Evolutionary conservation across 2,113 vertebrate genomes (phyloP).

Genomic region (Forbesichthys agassizii): DNA sequence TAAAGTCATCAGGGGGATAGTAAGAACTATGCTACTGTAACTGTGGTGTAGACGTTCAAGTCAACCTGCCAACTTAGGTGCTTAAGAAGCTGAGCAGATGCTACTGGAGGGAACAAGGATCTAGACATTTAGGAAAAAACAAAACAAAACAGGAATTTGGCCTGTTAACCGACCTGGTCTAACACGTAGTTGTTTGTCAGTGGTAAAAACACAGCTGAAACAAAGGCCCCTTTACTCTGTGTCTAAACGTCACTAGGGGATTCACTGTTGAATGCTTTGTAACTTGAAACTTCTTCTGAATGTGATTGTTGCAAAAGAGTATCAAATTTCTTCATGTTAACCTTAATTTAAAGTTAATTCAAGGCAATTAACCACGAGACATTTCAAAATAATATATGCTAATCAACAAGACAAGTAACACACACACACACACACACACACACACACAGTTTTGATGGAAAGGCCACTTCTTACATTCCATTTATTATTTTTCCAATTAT

Average conservation of each 20-base stretch:
- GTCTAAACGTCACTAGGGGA: not conserved
- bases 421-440: too few relatives aligned
- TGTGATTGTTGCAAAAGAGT: too few relatives aligned
- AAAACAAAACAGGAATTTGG: not conserved
- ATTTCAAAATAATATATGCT: too few relatives aligned
- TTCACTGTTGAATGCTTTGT: not conserved
- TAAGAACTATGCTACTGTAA: slow-evolving; percentile 42
- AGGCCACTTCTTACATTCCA: too few relatives aligned
- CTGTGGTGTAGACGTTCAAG: not conserved
- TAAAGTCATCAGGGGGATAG: slow-evolving; percentile 40
- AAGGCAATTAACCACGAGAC: not conserved
- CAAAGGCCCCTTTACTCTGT: not conserved
- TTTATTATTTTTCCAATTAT: too few relatives aligned
- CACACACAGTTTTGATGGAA: too few relatives aligned
- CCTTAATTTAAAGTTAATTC: not conserved
- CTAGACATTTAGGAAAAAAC: slow-evolving; percentile 11
- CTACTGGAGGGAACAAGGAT: not conserved
- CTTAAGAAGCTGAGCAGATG: slow-evolving; percentile 1
- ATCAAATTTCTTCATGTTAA: not conserved
- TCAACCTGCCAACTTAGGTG: not conserved
- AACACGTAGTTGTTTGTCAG: not conserved
- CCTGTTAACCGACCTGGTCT: slow-evolving; percentile 1
- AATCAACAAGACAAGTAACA: too few relatives aligned
- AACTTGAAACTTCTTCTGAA: not conserved
- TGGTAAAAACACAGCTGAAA: not conserved